Base-by-base conservation (phyloP, 2,113 vertebrate species). In the Labeo rohita region DNA sequence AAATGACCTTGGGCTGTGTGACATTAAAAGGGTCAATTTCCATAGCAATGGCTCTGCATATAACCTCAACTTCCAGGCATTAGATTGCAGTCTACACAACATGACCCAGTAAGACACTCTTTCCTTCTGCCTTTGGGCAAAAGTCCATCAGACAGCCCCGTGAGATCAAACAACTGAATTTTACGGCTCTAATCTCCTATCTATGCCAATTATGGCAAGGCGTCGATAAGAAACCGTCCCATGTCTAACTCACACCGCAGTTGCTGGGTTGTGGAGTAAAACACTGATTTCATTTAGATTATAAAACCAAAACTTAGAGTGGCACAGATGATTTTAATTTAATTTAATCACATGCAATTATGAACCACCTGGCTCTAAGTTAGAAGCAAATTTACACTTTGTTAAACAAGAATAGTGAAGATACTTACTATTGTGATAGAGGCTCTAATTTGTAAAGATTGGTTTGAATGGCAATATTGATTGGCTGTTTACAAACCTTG, bases 171-270 rank as follows among this genome's bases (percentile, higher is more conserved):
- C 84, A 84, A 68, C 36, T 74, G 34, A 74, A 75, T 75, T 84
- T 86, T 86, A 88, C 8, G 6, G 75, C 75, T 82, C 66, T 88
- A 80, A 88, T 80, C 76, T 80, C 23, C 54, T 39, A 86, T 88
- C 73, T 56, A 49, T 50, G 65, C 34, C 66, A 78, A 63, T 85
- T 52, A 79, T 79, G 36, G 8, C 56, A 80, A 10, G 79, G 28
- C 16, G 3, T 84, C 76, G 61, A 77, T 84, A 86, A 84, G 45
- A 36, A 65, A n/a, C 8, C 21, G 59, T n/a, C 45, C n/a, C 45
- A 75, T 80, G 47, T 56, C 34, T 7, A 52, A 34, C 18, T 56
- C 49, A 7, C 49, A 34, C 23, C 0, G 8, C 45, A 47, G 56
- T 8, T n/a, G 73, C 9, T 23, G 11, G 18, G 18, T 12, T 43